Evolutionary conservation across 2,888 invertebrate species (phyloP).

Genomic region (Abrostola triplasia): DNA sequence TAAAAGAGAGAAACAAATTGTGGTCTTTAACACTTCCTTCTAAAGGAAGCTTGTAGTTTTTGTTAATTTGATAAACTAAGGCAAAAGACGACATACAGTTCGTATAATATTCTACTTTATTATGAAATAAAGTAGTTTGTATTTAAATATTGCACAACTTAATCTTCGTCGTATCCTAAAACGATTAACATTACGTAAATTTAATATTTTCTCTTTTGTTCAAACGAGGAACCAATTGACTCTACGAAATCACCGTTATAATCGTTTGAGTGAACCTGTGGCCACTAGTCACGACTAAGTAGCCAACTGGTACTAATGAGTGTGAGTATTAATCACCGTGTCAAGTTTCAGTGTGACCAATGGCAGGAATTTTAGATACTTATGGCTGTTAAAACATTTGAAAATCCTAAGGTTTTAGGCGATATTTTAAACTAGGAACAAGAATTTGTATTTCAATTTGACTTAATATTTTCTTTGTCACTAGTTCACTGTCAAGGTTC

Average conservation of each 20-base stretch:
- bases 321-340: slow-evolving; percentile 64
- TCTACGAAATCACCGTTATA: slow-evolving; percentile 52
- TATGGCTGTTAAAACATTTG: slow-evolving; percentile 3
- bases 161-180: slow-evolving; percentile 3
- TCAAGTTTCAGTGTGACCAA: slow-evolving; percentile 58
- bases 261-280: slow-evolving; percentile 44
- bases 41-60: no score
- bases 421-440: neutral
- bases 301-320: slow-evolving; percentile 68
- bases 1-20: no score
- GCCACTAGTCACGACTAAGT: slow-evolving; percentile 60
- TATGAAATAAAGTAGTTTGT: slow-evolving; percentile 26
- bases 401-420: slow-evolving; percentile 4
- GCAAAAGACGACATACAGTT: slow-evolving; percentile 11
- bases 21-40: slow-evolving; percentile 1
- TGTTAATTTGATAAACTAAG: no score
- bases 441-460: no score
- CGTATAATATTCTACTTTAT: slow-evolving; percentile 23
- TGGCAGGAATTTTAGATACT: slow-evolving; percentile 33
- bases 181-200: slow-evolving; percentile 21
- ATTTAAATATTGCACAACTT: slow-evolving; percentile 20
- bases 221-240: slow-evolving; percentile 38
- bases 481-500: no score
- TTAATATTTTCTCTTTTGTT: slow-evolving; percentile 31
- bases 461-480: no score